Evolutionary conservation across 2,888 invertebrate species (phyloP).

Genomic region (Xestia sexstrigata): DNA sequence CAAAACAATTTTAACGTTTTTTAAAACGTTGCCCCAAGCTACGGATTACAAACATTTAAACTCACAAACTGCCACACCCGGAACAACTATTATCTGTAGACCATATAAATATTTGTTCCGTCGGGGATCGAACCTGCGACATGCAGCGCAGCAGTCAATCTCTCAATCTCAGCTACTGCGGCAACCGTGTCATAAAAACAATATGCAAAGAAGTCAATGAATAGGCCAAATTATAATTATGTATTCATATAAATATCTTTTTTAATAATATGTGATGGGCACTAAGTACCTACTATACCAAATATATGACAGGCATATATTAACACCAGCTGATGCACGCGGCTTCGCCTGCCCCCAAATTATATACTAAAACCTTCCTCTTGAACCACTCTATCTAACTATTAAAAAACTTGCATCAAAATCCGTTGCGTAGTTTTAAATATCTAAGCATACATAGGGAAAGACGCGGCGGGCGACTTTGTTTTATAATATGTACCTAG

Average conservation of each 20-base stretch:
- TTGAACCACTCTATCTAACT: no score
- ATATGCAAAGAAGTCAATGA: neutral
- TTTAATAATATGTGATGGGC: neutral
- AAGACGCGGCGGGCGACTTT: no score
- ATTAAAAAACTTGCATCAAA: no score
- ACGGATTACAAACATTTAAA: neutral
- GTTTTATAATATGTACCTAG: no score
- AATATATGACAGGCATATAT: neutral
- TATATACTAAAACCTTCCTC: no score
- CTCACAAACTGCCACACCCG: neutral
- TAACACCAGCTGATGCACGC: no score
- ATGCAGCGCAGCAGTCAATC: neutral
- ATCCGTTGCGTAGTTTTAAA: no score
- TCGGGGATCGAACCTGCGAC: neutral
- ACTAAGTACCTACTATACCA: neutral
- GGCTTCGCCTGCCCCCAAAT: no score
- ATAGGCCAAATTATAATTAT: neutral
- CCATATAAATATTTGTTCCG: neutral
- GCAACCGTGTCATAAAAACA: neutral
- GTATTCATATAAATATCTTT: neutral
- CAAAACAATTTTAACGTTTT: neutral
- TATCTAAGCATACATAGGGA: no score
- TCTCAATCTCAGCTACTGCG: neutral
- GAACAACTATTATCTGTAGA: neutral
- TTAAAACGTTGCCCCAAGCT: neutral